Conservation (phyloP, 2,888 invertebrate species). For the Phyllotreta striolata region DNA sequence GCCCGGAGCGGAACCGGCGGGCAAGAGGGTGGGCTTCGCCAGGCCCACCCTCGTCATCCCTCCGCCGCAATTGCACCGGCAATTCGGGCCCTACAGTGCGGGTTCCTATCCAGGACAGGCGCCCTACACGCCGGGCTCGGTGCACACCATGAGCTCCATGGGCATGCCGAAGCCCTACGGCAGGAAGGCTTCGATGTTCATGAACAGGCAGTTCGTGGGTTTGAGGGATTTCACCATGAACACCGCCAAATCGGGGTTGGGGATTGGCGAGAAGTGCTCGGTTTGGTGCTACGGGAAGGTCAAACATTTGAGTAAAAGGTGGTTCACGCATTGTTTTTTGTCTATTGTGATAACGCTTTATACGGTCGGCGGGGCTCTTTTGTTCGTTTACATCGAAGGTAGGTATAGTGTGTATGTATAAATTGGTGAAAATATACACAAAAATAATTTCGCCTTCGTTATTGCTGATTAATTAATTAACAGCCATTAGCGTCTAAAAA, state of each 20-base stretch:
- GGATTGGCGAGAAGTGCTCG: constrained; percentile 83
- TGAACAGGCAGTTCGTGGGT: constrained; percentile 81
- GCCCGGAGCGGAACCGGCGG: constrained; percentile 32
- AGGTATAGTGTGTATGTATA: constrained; percentile 49
- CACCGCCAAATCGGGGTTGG: constrained; percentile 78
- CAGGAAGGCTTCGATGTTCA: constrained; percentile 77
- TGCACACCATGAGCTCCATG: constrained; percentile 21
- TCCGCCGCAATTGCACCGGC: constrained; percentile 42
- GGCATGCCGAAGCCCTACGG: constrained; percentile 36
- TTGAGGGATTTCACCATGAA: constrained; percentile 78
- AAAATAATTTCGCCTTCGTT: not conserved
- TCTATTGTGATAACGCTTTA: constrained; percentile 79
- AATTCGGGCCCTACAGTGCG: constrained; percentile 27
- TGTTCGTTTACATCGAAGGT: constrained; percentile 85
- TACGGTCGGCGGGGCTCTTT: constrained; percentile 80
- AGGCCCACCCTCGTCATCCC: constrained; percentile 56
- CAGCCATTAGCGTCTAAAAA: no score
- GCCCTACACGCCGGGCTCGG: constrained; percentile 1
- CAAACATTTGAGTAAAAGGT: constrained; percentile 77
- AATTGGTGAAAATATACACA: not conserved
- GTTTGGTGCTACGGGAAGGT: constrained; percentile 83
- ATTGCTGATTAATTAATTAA: constrained; percentile 1
- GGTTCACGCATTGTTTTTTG: constrained; percentile 91
- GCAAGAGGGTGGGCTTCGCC: constrained; percentile 49
- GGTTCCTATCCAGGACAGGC: constrained; percentile 5